Base-by-base conservation (phyloP, 1,140 invertebrate species). In the Vanessa atalanta region DNA sequence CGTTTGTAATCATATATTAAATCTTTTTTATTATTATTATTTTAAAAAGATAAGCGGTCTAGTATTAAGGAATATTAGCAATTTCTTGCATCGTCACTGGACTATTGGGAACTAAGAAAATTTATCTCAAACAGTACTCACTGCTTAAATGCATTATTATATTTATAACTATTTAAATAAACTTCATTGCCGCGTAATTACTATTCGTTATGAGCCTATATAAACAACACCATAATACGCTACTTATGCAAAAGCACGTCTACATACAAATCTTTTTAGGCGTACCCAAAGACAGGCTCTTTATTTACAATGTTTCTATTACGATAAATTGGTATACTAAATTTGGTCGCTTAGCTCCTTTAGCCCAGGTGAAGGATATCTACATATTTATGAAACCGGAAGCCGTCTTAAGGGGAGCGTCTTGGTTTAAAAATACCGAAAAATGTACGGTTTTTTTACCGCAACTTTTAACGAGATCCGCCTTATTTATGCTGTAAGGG, bases 331-430 rank as follows among this genome's bases (percentile, higher is more conserved):
- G 83, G 82, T 75, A 71, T 72, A 83, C 81, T 91, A 92, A 91
- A 91, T 93, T 90, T 83, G 82, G 88, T 77, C 76, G 83, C 77
- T 84, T 87, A 79, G 76, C 71, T 66, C 47, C 70, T 74, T 76
- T 83, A 83, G 83, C 85, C 88, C 89, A 93, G 87, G 89, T 91
- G 88, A 91, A 84, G 81, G 84, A 90, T 90, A 91, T 92, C 91
- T 91, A 89, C 89, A 91, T 93, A 91, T 93, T 92, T 92, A 92
- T 90, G 87, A 86, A 84, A 88, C 83, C 83, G 86, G 86, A 90
- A 92, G 81, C 81, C 85, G 80, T 78, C 84, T 89, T 88, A 90
- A 86, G 88, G 89, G 85, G 88, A 86, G 83, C 82, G 80, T 79
- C 77, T 82, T 76, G 85, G 79, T 85, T 88, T 89, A 89, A 93